phyloP scores from a whole-genome alignment of 2,888 invertebrate species.

The Tupiocoris notatus region DNA sequence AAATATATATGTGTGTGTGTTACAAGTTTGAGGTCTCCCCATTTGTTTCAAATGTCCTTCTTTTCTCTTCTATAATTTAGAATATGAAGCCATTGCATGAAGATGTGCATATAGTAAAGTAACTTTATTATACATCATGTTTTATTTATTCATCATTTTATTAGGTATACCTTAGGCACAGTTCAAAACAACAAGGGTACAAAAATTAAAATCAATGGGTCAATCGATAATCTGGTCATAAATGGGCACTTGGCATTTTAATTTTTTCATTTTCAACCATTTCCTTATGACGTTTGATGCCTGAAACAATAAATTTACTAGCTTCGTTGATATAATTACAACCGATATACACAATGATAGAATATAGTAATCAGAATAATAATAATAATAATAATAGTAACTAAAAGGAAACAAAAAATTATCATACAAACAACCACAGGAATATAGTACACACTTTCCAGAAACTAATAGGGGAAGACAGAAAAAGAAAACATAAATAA shows the following conservation, averaged over 20 bases:
- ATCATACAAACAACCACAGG: conserved; percentile 33
- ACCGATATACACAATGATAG: conserved; percentile 21
- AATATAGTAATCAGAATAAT: neutral
- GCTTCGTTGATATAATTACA: conserved; percentile 17
- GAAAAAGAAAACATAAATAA: conserved; percentile 34
- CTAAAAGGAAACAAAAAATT: conserved; percentile 29
- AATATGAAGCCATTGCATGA: conserved; percentile 24
- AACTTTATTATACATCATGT: conserved; percentile 4
- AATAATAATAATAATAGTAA: conserved; percentile 33
- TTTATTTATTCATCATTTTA: neutral
- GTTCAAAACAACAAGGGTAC: conserved; percentile 4
- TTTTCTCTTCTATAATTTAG: conserved; percentile 24
- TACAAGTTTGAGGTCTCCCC: conserved; percentile 21
- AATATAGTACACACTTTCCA: conserved; percentile 28
- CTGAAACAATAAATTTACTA: conserved; percentile 12
- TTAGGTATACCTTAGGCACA: conserved; percentile 23
- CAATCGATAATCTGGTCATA: neutral
- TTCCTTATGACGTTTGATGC: conserved; percentile 6
- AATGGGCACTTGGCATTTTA: neutral
- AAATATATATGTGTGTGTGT: conserved; percentile 19
- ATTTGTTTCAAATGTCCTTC: conserved; percentile 5
- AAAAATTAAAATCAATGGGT: neutral
- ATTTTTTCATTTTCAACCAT: no score
- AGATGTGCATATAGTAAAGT: conserved; percentile 22
- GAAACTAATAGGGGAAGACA: conserved; percentile 46